Conservation (phyloP, 2,888 invertebrate species). For the Drosophila rellima region DNA sequence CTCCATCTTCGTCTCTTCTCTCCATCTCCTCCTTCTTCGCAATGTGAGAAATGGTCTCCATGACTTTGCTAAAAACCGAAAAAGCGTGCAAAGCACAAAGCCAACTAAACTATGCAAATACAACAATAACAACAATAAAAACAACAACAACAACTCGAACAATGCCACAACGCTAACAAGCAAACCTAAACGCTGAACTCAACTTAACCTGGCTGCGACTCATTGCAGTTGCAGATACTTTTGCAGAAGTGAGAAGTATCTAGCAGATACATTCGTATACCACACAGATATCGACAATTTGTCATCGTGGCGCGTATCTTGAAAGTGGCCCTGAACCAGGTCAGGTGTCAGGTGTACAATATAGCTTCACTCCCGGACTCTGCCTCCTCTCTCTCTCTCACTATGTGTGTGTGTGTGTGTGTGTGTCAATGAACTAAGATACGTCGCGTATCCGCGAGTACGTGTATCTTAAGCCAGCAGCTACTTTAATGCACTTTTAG, state of each 20-base stretch:
- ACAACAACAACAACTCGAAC: constrained; percentile 49
- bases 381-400: neutral
- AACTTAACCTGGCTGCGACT: constrained; percentile 5
- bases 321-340: constrained; percentile 74
- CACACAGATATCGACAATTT: constrained; percentile 63
- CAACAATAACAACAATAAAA: constrained; percentile 35
- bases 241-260: constrained; percentile 12
- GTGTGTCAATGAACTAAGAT: constrained; percentile 17
- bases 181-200: constrained; percentile 32
- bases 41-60: constrained; percentile 73
- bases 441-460: constrained; percentile 34
- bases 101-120: constrained; percentile 64
- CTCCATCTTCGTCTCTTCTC: constrained; percentile 20
- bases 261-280: constrained; percentile 36
- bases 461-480: constrained; percentile 56
- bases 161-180: constrained; percentile 57
- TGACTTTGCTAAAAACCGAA: constrained; percentile 76
- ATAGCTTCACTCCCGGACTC: neutral
- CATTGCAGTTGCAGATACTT: constrained; percentile 23
- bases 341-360: constrained; percentile 73
- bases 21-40: neutral
- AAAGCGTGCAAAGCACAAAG: constrained; percentile 70
- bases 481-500: constrained; percentile 83
- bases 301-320: constrained; percentile 54
- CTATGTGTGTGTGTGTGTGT: neutral